phyloP scores from a whole-genome alignment of 1,140 invertebrate species.

The Geopemphigus sp. region DNA sequence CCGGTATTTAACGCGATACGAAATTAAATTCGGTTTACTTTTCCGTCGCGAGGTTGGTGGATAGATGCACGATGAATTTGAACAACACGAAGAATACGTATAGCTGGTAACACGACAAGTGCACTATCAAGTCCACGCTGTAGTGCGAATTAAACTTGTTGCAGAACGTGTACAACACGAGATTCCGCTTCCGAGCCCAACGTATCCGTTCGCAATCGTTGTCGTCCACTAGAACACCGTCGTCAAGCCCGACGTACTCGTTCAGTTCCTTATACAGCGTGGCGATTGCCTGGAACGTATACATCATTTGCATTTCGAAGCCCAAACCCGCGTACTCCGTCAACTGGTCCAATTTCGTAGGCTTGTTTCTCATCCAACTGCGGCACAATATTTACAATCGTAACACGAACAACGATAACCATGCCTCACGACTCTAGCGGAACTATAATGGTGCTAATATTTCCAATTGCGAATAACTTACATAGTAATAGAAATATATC shows the following conservation, averaged over 20 bases:
- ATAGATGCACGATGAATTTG: not conserved
- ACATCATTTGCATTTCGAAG: conserved; percentile 16
- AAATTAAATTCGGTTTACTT: not conserved
- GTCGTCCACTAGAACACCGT: not conserved
- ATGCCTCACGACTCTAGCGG: not conserved
- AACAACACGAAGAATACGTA: not conserved
- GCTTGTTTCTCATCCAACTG: not conserved
- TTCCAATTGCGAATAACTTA: too few species aligned
- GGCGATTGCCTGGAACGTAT: not conserved
- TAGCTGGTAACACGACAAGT: not conserved
- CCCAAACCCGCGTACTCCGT: not conserved
- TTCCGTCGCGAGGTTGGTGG: not conserved
- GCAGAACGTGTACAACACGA: conserved; percentile 14
- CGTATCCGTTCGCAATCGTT: not conserved
- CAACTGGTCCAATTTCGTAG: not conserved
- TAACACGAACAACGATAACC: not conserved
- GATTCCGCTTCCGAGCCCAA: not conserved
- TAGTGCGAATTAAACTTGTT: conserved; percentile 34
- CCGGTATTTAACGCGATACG: too few species aligned
- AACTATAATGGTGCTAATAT: too few species aligned
- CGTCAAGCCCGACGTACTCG: not conserved
- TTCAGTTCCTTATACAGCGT: conserved; percentile 6
- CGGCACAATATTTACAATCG: not conserved
- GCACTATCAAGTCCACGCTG: conserved; percentile 5
- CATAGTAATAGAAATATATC: too few species aligned